These are phyloP conservation scores for Actinostola sp. DNA, from an alignment of 92 coral and sea anemone genomes.

Conservation along the genomic window DNA sequence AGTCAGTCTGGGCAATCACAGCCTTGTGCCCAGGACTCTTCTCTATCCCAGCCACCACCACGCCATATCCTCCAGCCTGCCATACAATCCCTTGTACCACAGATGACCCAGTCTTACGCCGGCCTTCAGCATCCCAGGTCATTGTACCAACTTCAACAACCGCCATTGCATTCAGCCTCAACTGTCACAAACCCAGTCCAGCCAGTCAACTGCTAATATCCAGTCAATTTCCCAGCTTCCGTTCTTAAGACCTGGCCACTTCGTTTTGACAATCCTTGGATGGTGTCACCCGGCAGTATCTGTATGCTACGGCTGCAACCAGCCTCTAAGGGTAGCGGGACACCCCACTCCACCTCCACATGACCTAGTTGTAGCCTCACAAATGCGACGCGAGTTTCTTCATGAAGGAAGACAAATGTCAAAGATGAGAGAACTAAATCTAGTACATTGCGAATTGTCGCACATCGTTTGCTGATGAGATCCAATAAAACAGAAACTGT, in stretches of 20 bases:
- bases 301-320: neutral
- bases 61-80: no score
- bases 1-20: no score
- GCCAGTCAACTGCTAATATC: neutral
- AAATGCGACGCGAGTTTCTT: neutral
- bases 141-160: neutral
- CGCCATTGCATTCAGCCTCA: neutral
- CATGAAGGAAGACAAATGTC: neutral
- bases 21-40: neutral
- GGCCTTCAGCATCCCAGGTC: no score
- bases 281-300: conserved; percentile 1
- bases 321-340: neutral
- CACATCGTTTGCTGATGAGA: no score
- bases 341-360: conserved; percentile 4
- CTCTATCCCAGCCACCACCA: neutral
- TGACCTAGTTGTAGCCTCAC: conserved; percentile 1
- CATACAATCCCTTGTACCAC: no score
- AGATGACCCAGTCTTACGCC: no score
- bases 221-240: neutral
- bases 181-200: neutral
- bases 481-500: no score
- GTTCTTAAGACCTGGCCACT: neutral
- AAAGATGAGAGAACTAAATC: no score
- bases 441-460: no score
- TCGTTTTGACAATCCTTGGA: neutral